Percentiles rank a stretch among this genome's conserved stretches.
Conservation (phyloP, 2,888 invertebrate species). For the Dinocampus coccinellae region DNA sequence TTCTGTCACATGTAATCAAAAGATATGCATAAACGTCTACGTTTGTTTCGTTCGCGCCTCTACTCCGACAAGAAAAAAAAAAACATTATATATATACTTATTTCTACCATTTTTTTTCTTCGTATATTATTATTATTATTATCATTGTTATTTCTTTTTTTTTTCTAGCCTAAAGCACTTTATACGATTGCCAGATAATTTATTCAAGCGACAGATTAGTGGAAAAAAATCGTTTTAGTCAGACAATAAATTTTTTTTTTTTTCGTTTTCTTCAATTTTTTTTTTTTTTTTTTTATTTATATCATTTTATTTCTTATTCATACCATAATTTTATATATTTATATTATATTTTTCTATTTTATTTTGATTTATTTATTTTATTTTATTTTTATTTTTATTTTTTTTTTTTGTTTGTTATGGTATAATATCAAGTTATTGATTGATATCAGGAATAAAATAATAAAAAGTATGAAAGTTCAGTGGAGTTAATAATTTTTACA, state of each 20-base stretch:
- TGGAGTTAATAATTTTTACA: neutral
- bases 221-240: neutral
- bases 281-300: no score
- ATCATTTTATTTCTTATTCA: no score
- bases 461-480: neutral
- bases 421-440: no score
- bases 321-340: no score
- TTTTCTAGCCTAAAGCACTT: constrained; percentile 2
- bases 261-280: neutral
- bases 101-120: neutral
- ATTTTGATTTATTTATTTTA: no score
- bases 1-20: neutral
- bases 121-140: no score
- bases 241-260: neutral
- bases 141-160: no score
- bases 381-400: no score
- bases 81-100: no score
- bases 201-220: neutral
- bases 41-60: constrained; percentile 8
- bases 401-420: no score
- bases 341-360: no score
- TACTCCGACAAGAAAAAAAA: constrained; percentile 8
- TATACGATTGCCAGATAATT: constrained; percentile 10
- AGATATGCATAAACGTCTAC: neutral
- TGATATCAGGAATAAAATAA: no score